phyloP scores from a whole-genome alignment of 2,113 vertebrate species.

The Cebus imitator region DNA sequence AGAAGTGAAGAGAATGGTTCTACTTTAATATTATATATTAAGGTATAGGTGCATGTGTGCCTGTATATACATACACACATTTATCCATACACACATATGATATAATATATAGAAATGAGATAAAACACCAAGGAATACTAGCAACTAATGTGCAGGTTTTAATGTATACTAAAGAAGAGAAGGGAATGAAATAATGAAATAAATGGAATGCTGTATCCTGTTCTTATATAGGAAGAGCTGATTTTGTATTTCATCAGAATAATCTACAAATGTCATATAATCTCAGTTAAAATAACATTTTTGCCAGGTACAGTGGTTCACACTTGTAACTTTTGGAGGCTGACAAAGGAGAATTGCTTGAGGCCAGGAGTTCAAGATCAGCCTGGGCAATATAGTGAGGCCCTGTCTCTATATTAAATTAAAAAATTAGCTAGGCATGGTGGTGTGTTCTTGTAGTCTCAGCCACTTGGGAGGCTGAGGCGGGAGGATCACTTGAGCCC shows the following conservation, averaged over 20 bases:
- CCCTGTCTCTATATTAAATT: too few relatives aligned
- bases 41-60: background rate
- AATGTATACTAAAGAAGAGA: background rate
- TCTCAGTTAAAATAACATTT: background rate
- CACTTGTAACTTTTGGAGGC: too few relatives aligned
- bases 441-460: too few relatives aligned
- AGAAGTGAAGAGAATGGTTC: background rate
- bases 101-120: background rate
- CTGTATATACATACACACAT: background rate
- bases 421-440: too few relatives aligned
- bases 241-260: background rate
- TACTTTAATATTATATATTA: background rate
- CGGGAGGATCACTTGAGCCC: too few relatives aligned
- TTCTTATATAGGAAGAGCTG: background rate
- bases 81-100: background rate
- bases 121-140: background rate
- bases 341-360: too few relatives aligned
- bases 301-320: too few relatives aligned
- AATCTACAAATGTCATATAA: background rate
- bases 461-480: too few relatives aligned
- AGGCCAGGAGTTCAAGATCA: too few relatives aligned
- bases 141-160: background rate
- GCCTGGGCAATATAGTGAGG: too few relatives aligned
- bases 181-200: background rate
- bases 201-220: background rate